Conservation (phyloP, 2,113 vertebrate genomes). For the Brachirus orientalis region DNA sequence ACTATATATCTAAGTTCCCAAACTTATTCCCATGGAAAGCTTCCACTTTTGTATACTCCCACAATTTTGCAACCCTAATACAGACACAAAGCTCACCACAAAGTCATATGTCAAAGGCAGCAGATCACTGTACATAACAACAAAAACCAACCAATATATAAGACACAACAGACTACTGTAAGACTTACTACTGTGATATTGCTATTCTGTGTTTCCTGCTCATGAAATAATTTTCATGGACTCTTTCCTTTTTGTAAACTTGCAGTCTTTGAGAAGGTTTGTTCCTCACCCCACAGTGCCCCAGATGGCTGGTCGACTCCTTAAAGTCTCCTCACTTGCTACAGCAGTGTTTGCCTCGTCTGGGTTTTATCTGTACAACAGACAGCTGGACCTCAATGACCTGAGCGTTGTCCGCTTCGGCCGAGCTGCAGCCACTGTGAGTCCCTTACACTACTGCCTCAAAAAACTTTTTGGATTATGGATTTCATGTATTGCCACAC, state of each 20-base stretch:
- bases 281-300: slow-evolving; percentile 61
- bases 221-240: background rate
- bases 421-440: slow-evolving; percentile 90
- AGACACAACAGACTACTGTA: no score
- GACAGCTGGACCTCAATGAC: slow-evolving; percentile 88
- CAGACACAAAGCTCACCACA: no score
- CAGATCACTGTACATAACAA: no score
- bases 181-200: background rate
- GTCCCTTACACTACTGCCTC: slow-evolving; percentile 28
- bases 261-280: background rate
- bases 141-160: no score
- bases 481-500: background rate
- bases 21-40: no score
- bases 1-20: no score
- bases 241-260: background rate
- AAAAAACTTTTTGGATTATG: background rate
- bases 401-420: slow-evolving; percentile 91
- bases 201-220: background rate
- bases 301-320: slow-evolving; percentile 86
- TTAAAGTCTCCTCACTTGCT: slow-evolving; percentile 86
- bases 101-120: no score
- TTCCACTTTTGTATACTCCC: no score
- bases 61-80: no score
- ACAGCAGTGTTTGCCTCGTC: slow-evolving; percentile 83
- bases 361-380: slow-evolving; percentile 86